These are phyloP conservation scores for Halocaridina rubra DNA, from an alignment of 2,888 invertebrate genomes.

Conservation along the genomic window DNA sequence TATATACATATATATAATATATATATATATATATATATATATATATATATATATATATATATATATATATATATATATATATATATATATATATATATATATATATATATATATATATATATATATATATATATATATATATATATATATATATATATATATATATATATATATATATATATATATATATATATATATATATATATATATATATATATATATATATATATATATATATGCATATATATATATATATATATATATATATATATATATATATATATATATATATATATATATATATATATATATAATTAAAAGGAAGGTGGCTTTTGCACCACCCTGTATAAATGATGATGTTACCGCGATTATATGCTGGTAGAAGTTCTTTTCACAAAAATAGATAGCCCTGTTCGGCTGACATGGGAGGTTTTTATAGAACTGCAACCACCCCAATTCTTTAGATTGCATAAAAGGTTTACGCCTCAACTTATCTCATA, in stretches of 20 bases:
- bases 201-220: slow-evolving; percentile 27
- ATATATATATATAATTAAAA: background rate
- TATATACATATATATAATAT: slow-evolving; percentile 16
- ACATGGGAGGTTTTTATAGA: too few species aligned
- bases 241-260: background rate
- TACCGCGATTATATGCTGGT: too few species aligned
- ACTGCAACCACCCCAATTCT: too few species aligned
- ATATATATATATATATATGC: slow-evolving; percentile 3
- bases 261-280: slow-evolving; percentile 12
- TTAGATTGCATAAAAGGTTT: too few species aligned
- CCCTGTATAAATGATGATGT: too few species aligned
- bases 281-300: slow-evolving; percentile 4
- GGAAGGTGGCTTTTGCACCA: too few species aligned
- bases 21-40: slow-evolving; percentile 17
- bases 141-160: slow-evolving; percentile 22
- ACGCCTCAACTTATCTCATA: too few species aligned
- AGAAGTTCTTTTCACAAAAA: too few species aligned
- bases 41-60: slow-evolving; percentile 13
- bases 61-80: background rate
- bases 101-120: slow-evolving; percentile 6
- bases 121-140: slow-evolving; percentile 18
- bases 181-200: slow-evolving; percentile 31
- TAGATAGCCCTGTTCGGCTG: too few species aligned
- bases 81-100: slow-evolving; percentile 22
- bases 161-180: slow-evolving; percentile 30